Conservation (phyloP, 2,888 invertebrate genomes). For the Chironomus riparius region DNA sequence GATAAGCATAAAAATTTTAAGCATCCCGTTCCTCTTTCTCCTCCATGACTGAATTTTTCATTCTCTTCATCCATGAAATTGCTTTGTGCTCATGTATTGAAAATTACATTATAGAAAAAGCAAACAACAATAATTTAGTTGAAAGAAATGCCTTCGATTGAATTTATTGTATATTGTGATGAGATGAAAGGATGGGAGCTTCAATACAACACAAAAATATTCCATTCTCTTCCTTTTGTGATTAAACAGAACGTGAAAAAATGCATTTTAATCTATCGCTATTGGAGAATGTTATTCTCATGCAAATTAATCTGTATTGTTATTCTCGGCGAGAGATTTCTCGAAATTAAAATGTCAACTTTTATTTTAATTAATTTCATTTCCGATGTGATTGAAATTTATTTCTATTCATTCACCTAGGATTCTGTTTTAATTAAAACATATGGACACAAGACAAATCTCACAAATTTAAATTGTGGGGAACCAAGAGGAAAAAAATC, state of each 20-base stretch:
- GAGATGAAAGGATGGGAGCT: neutral
- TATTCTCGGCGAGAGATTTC: neutral
- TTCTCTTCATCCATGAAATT: constrained; percentile 12
- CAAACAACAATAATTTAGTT: no score
- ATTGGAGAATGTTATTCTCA: neutral
- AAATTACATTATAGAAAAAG: neutral
- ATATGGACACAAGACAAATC: neutral
- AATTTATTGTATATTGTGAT: neutral
- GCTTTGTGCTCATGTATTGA: neutral
- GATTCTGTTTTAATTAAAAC: neutral
- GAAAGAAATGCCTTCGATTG: neutral
- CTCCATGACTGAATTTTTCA: constrained; percentile 1
- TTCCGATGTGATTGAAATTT: neutral
- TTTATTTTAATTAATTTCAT: neutral
- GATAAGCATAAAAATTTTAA: constrained; percentile 17
- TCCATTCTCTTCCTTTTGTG: neutral
- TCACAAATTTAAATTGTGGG: neutral
- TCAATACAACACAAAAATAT: neutral
- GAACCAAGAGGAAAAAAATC: neutral
- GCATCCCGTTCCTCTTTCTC: neutral
- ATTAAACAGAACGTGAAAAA: no score
- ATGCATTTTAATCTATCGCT: neutral
- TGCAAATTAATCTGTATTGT: neutral
- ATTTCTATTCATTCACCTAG: neutral
- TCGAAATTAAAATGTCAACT: neutral